Conservation (phyloP, 2,888 invertebrate genomes). For the Argynnis bischoffii region DNA sequence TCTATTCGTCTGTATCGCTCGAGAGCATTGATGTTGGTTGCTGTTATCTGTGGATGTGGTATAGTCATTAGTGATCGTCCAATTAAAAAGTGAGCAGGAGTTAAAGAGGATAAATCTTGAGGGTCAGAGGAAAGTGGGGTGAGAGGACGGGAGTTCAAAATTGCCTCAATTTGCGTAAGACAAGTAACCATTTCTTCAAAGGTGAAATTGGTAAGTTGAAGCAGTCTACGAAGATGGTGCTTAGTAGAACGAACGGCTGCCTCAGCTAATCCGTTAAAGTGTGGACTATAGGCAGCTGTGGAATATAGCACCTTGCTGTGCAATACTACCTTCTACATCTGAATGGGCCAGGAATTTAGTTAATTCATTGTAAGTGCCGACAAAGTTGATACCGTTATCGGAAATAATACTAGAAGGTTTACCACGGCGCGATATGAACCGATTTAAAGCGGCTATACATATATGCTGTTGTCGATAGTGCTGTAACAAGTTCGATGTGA, state of each 20-base stretch:
- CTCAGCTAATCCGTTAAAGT: constrained; percentile 37
- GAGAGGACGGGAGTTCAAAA: constrained; percentile 39
- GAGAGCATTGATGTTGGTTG: neutral
- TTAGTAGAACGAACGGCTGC: constrained; percentile 35
- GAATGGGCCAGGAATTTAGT: neutral
- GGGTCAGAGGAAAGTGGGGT: constrained; percentile 36
- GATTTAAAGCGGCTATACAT: constrained; percentile 31
- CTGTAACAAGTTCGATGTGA: constrained; percentile 32
- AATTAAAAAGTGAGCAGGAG: constrained; percentile 38
- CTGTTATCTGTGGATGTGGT: neutral
- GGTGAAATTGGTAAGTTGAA: constrained; percentile 29
- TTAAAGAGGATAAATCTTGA: constrained; percentile 28
- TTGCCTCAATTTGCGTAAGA: constrained; percentile 35
- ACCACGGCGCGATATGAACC: constrained; percentile 18
- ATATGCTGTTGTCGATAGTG: constrained; percentile 24
- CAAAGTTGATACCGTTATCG: constrained; percentile 29
- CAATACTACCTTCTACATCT: neutral
- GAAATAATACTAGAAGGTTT: constrained; percentile 25
- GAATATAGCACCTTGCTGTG: constrained; percentile 35
- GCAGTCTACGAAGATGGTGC: constrained; percentile 30
- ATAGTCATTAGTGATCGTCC: constrained; percentile 34
- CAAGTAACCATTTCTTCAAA: constrained; percentile 39
- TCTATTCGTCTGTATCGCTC: neutral
- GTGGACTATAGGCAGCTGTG: constrained; percentile 36
- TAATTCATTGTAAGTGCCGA: constrained; percentile 27